A percentile compares a stretch with the other conserved stretches of the same genome.
phyloP scores from a whole-genome alignment of 1,140 invertebrate species.

The Chymomyza costata region DNA sequence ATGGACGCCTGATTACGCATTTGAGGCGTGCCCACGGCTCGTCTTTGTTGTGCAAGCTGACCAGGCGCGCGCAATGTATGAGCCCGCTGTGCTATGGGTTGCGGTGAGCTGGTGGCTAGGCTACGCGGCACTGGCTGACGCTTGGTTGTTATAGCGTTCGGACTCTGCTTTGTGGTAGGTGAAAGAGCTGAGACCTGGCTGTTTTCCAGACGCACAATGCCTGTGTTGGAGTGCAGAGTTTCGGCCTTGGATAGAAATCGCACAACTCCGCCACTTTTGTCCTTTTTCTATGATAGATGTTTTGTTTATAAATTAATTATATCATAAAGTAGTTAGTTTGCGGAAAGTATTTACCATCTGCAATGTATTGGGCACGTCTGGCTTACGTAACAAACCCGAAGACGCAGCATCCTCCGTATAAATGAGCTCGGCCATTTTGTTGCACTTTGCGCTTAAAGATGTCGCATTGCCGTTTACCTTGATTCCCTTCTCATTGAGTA shows the following conservation, averaged over 20 bases:
- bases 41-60: conserved; percentile 25
- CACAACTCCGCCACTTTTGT: too few species aligned
- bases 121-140: conserved; percentile 27
- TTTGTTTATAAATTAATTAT: too few species aligned
- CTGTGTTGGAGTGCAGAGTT: conserved; percentile 40
- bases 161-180: neutral
- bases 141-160: conserved; percentile 16
- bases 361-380: conserved; percentile 56
- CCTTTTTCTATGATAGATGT: too few species aligned
- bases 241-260: conserved; percentile 61
- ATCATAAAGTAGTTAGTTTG: too few species aligned
- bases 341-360: conserved; percentile 39
- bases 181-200: too few species aligned
- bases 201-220: conserved; percentile 67
- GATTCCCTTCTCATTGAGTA: conserved; percentile 18
- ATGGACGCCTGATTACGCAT: conserved; percentile 17
- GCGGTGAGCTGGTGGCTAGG: conserved; percentile 35
- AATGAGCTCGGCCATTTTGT: conserved; percentile 68
- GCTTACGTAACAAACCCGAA: conserved; percentile 67
- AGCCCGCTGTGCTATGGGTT: conserved; percentile 45
- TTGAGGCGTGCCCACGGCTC: conserved; percentile 17
- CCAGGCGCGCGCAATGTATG: conserved; percentile 46
- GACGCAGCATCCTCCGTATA: conserved; percentile 67
- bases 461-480: conserved; percentile 29
- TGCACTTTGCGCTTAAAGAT: conserved; percentile 13